Evolutionary conservation across 2,113 vertebrate species (phyloP), one percentile per base, ranked within the genome.

Genomic region (Pelvicachromis taeniatus): DNA sequence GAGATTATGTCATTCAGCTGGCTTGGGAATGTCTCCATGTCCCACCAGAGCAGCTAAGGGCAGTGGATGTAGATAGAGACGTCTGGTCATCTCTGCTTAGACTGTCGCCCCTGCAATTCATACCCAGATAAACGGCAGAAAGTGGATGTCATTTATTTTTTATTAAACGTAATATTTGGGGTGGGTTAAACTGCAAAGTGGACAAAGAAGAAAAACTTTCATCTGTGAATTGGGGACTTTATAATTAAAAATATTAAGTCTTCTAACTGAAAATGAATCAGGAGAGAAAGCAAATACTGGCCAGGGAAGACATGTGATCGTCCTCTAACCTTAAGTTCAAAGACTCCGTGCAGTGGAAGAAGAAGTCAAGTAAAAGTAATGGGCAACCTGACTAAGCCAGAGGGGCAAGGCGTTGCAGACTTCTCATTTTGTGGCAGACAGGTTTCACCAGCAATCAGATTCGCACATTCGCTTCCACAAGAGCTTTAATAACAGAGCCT

Each of bases 391-490:
- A 83, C 17, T 75, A 70, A 17, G 29, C 35, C 33, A 14, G 17
- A 70, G 42, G 8, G 42, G 8, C 45, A 79, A 73, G 82, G 31
- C 23, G 2, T 75, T n/a, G 4, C 31, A 23, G 23, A 85, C 85
- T 91, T 91, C 91, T 75, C 40, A 12, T 80, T 89, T 75, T 29
- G 29, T 6, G 68, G 40, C 2, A 29, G 50, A 55, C 40, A 10
- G 50, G 55, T 86, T 85, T 89, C 78, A 89, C 54, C 48, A 77
- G 70, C 61, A 7, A 40, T 9, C 68, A 45, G 14, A 42, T 14
- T 61, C 54, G 45, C 55, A 82, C 78, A 84, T 82, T 92, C 56
- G 78, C 54, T 65, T 81, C 80, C 63, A 84, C 56, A 38, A 48
- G 17, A 23, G n/a, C 21, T 42, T 1, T 8, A 31, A n/a, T 29